A percentile compares a stretch with the other conserved stretches of the same genome.
Conservation (phyloP, 1,140 invertebrate genomes). For the Ceratina calcarata region DNA sequence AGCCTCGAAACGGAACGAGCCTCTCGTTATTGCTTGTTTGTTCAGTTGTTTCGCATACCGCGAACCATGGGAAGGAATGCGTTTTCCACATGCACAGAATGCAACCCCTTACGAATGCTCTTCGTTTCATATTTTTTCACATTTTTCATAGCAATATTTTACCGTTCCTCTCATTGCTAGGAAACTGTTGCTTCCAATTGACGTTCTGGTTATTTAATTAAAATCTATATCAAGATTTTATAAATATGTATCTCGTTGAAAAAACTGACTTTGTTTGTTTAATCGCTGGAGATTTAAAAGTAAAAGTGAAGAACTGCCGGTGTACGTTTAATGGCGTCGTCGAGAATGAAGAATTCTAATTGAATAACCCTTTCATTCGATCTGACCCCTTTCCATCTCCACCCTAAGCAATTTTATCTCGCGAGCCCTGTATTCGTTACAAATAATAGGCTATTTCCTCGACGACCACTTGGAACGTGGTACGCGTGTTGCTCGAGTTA, state of each 20-base stretch:
- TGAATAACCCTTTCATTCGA: constrained; percentile 38
- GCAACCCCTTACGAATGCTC: constrained; percentile 11
- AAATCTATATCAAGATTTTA: not conserved
- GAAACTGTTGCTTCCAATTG: too few species aligned
- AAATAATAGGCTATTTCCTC: constrained; percentile 62
- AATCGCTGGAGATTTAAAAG: not conserved
- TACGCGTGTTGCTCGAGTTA: constrained; percentile 42
- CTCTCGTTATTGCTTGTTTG: constrained; percentile 55
- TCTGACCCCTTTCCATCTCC: constrained; percentile 21
- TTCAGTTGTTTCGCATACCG: constrained; percentile 56
- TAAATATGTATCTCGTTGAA: too few species aligned
- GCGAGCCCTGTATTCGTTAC: constrained; percentile 54
- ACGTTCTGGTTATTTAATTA: too few species aligned
- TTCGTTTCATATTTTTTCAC: constrained; percentile 20
- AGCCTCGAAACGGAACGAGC: constrained; percentile 42
- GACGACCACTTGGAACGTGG: constrained; percentile 46
- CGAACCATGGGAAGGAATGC: constrained; percentile 42
- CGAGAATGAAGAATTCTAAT: constrained; percentile 2
- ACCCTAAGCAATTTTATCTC: constrained; percentile 43
- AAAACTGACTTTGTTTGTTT: too few species aligned
- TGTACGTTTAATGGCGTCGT: not conserved
- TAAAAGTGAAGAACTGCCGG: not conserved
- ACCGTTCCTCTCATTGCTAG: too few species aligned
- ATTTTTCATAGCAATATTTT: not conserved
- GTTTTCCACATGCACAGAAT: constrained; percentile 35